phyloP scores from a whole-genome alignment of 2,888 invertebrate genomes.

The Yponomeuta malinellus region DNA sequence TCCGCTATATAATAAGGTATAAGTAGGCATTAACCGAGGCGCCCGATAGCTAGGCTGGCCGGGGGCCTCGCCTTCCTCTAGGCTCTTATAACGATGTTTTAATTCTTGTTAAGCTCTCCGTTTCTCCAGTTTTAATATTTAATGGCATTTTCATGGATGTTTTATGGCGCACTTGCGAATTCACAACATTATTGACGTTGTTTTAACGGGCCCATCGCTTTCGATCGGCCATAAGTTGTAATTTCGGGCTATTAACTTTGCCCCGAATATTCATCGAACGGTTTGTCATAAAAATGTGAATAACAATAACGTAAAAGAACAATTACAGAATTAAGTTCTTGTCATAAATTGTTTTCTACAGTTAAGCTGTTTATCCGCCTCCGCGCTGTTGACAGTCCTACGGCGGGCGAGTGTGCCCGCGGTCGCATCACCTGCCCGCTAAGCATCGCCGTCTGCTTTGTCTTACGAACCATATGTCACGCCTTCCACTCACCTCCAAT shows the following conservation, averaged over 20 bases:
- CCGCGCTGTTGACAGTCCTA: slow-evolving; percentile 25
- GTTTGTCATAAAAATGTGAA: background rate
- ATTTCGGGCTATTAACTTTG: slow-evolving; percentile 8
- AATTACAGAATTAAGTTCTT: background rate
- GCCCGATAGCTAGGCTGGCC: slow-evolving; percentile 70
- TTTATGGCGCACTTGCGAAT: slow-evolving; percentile 72
- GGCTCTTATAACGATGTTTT: slow-evolving; percentile 73
- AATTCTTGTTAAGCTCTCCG: slow-evolving; percentile 76
- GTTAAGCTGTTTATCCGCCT: background rate
- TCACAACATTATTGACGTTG: slow-evolving; percentile 62
- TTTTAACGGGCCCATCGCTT: slow-evolving; percentile 52
- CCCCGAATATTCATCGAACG: background rate
- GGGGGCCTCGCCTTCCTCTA: slow-evolving; percentile 59
- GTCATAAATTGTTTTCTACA: background rate
- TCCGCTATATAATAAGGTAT: slow-evolving; percentile 76
- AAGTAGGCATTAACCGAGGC: slow-evolving; percentile 75
- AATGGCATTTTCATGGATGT: slow-evolving; percentile 74
- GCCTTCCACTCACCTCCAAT: slow-evolving; percentile 31
- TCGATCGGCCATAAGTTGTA: slow-evolving; percentile 22
- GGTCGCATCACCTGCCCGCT: slow-evolving; percentile 12
- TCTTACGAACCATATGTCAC: slow-evolving; percentile 64
- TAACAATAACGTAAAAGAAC: background rate
- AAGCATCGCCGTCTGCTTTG: slow-evolving; percentile 31
- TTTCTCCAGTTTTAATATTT: slow-evolving; percentile 76
- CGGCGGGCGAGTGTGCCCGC: slow-evolving; percentile 15